Evolutionary conservation across 2,113 vertebrate genomes (phyloP).

Genomic region (Pseudopipra pipra): DNA sequence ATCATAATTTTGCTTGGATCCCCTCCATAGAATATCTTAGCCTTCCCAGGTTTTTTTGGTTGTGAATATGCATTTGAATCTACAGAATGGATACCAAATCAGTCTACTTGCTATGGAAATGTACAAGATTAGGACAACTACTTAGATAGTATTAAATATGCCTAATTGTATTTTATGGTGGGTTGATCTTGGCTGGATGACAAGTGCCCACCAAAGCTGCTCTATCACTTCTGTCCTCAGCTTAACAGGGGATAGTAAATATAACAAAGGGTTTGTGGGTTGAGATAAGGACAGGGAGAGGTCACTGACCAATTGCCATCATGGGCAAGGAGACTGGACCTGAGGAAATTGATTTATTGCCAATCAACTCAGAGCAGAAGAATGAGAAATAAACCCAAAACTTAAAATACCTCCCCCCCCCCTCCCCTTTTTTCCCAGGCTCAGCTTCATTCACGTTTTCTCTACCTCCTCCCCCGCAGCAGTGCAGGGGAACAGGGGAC

Average conservation of each 20-base stretch:
- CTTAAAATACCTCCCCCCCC: not conserved
- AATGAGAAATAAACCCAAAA: not conserved
- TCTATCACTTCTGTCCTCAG: not conserved
- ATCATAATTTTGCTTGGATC: not conserved
- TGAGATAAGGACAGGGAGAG: not conserved
- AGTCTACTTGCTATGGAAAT: not conserved
- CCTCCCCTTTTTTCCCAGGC: not conserved
- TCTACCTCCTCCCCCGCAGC: not conserved
- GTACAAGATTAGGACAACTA: not conserved
- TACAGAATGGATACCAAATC: not conserved
- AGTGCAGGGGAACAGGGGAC: rapidly evolving
- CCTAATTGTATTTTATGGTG: not conserved
- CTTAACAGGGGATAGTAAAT: not conserved
- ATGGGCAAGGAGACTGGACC: not conserved
- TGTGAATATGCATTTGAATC: not conserved
- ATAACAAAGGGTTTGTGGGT: not conserved
- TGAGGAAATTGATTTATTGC: not conserved
- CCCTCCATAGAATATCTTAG: not conserved
- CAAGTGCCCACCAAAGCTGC: not conserved
- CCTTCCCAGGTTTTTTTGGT: not conserved
- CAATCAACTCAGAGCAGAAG: too few relatives aligned
- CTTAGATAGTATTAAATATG: not conserved
- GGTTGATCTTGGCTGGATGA: not conserved
- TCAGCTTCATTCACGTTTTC: not conserved
- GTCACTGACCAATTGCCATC: not conserved